Base-by-base conservation (phyloP, 2,888 invertebrate species). In the Andrena chrysosceles region DNA sequence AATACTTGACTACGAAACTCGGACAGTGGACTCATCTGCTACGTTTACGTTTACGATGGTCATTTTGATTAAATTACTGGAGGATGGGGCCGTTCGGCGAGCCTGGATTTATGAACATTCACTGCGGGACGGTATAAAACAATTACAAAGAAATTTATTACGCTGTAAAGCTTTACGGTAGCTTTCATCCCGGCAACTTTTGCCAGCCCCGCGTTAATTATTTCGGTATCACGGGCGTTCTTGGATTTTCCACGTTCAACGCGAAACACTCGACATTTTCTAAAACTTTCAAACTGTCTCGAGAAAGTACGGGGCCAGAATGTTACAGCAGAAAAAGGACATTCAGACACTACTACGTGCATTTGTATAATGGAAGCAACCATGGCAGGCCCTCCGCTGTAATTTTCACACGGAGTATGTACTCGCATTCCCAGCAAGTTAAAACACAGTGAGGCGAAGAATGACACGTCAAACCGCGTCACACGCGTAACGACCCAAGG, bases 121-220 rank as follows among this genome's bases (percentile, higher is more conserved):
- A 48, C 49, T 42, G 48, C 75, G 29, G 70, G 59, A 42, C 26
- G 16, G 52, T 77, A 66, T 70, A 77, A 80, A 77, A 77, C 78
- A 71, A 80, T 77, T 80, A 77, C 72, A 81, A 71, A 72, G 80
- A 67, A 78, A 72, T 81, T 81, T 78, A 81, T 68, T 26, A 31
- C 67, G 67, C 48, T 72, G 71, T 77, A 81, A 67, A 81, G 56
- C 26, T 62, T 78, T 78, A 66, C 35, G 62, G 54, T 49, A 56
- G 62, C 68, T 54, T 56, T 31, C 42, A 79, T 76, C 64, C 35
- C 29, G n/a, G 66, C 49, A 33, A 71, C 60, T 66, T 67, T 54
- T 26, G 52, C 52, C 52, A 60, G 60, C 31, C 49, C n/a, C 52
- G n/a, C n/a, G 64, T 78, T 78, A 62, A 70, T 78, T 80, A 80